Evolutionary conservation across 2,888 invertebrate species (phyloP), one percentile per base, ranked within the genome.

Genomic region (Erebia aethiops): DNA sequence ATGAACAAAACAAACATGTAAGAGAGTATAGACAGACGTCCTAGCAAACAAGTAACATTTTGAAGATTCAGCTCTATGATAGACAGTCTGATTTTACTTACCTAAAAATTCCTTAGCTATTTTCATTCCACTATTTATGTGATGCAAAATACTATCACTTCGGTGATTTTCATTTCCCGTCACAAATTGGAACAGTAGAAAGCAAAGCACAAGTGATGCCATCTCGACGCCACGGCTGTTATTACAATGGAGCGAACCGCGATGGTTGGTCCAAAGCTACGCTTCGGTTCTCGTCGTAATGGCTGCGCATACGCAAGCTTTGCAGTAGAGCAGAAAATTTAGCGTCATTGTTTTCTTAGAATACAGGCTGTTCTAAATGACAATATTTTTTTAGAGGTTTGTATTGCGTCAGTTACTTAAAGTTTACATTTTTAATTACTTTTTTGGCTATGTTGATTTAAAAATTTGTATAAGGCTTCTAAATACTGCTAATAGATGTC

Each of bases 101-200:
- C 93, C 92, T 18, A 92, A 84, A 78, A 92, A 86, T 80, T 91
- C 87, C 67, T 87, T 84, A 1, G 92, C 92, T 71, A 91, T 85
- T 79, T 92, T 91, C 87, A 92, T 89, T 65, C 93, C 93, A 75
- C 75, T 86, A 69, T 80, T 91, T 56, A 93, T 77, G 75, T 82
- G 84, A 75, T 92, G 86, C 68, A 92, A 87, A 54, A 92, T 81
- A 43, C 87, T 87, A 62, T 90, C 88, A 71, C 82, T 85, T 72
- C 78, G 81, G 57, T 82, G 75, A 72, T 82, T 80, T 77, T 87
- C 86, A 78, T 75, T 79, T 49, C 82, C 81, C 62, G 76, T 76
- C 58, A 79, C 84, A 35, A 78, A 75, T 74, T 85, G 83, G 69
- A 80, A 58, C 69, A 79, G 57, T 56, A 87, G 67, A 18, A 89